Conservation (phyloP, 2,888 invertebrate genomes). For the Eueremaeus valkanovi region DNA sequence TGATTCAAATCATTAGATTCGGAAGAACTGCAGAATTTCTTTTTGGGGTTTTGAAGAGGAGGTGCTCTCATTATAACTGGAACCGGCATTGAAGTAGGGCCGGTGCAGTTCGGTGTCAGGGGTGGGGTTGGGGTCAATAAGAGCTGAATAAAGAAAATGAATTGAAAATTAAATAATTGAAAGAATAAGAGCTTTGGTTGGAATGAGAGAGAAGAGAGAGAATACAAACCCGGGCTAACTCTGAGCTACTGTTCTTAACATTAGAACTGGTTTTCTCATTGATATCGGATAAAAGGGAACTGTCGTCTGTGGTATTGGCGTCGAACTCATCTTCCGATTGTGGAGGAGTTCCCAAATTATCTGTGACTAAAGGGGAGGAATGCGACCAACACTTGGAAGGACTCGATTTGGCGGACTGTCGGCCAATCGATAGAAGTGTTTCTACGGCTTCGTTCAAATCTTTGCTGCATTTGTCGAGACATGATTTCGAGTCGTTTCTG, state of each 20-base stretch:
- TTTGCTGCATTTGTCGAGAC: constrained; percentile 17
- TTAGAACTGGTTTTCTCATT: background rate
- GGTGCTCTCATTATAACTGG: constrained; percentile 10
- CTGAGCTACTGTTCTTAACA: background rate
- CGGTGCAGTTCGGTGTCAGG: background rate
- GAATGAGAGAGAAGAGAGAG: background rate
- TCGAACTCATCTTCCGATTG: constrained; percentile 73
- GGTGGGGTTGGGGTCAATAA: constrained; percentile 9
- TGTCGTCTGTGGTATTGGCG: background rate
- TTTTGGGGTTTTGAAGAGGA: background rate
- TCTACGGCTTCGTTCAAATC: constrained; percentile 52
- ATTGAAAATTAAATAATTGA: too few species aligned
- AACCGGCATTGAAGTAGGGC: background rate
- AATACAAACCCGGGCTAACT: constrained; percentile 28
- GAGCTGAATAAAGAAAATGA: too few species aligned
- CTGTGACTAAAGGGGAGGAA: constrained; percentile 50
- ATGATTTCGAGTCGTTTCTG: background rate
- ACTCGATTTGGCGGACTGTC: constrained; percentile 42
- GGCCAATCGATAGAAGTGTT: constrained; percentile 52
- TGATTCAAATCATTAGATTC: too few species aligned
- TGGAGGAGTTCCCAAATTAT: constrained; percentile 67
- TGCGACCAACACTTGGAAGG: constrained; percentile 38
- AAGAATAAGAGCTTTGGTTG: too few species aligned
- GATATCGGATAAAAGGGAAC: background rate
- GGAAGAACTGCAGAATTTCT: background rate